Percentiles rank a stretch among this genome's conserved stretches.
Evolutionary conservation across 2,113 vertebrate genomes (phyloP).

Genomic region (Columba janthina): DNA sequence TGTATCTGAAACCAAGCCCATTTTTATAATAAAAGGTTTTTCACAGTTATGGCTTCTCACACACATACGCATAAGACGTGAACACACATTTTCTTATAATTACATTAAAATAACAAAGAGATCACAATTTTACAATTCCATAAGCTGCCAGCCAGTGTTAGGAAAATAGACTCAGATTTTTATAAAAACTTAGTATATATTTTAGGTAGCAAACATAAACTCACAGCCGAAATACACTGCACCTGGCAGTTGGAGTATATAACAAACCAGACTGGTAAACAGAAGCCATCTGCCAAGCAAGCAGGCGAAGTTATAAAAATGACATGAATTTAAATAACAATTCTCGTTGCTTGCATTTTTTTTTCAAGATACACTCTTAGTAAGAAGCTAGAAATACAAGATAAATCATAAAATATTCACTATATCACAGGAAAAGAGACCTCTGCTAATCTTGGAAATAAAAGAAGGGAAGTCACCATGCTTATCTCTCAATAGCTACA

Average conservation of each 20-base stretch:
- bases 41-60: neutral
- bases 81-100: neutral
- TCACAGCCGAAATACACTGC: neutral
- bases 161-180: conserved; percentile 3
- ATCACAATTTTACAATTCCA: neutral
- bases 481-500: neutral
- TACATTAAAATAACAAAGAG: neutral
- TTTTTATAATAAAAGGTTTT: neutral
- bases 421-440: neutral
- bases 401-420: neutral
- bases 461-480: neutral
- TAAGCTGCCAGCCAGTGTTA: neutral
- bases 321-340: conserved; percentile 13
- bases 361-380: neutral
- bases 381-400: neutral
- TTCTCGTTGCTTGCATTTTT: conserved; percentile 7
- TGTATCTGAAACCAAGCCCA: neutral
- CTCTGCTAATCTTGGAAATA: neutral
- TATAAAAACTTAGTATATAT: neutral
- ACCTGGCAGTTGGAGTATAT: neutral
- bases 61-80: no score
- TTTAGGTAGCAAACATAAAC: conserved; percentile 7
- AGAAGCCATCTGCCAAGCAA: conserved; percentile 7
- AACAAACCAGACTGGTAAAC: neutral
- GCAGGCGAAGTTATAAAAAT: conserved; percentile 29